Percentiles rank a stretch among this genome's conserved stretches.
These are phyloP conservation scores for Cercopithecus neglectus DNA, from an alignment of 2,797 vertebrate genomes.

Conservation along the genomic window DNA sequence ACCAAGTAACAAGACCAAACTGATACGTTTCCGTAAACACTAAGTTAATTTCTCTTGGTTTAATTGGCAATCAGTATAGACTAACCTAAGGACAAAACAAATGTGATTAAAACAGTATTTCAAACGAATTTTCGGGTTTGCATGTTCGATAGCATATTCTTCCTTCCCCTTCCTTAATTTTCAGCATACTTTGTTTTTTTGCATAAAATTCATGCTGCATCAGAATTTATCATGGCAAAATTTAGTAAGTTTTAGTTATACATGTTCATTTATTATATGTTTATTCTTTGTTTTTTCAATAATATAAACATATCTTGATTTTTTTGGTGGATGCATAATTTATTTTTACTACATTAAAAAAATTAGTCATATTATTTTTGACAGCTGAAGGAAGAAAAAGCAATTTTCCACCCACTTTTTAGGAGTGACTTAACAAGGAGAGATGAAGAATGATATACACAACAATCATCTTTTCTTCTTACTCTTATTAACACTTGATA, in stretches of 20 bases:
- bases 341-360: conserved; percentile 11
- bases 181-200: not conserved
- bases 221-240: conserved; percentile 19
- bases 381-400: not conserved
- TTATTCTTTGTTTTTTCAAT: not conserved
- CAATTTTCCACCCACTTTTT: not conserved
- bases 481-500: not conserved
- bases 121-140: not conserved
- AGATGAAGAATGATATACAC: not conserved
- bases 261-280: not conserved
- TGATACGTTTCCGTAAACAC: not conserved
- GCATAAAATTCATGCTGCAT: not conserved
- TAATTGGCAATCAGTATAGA: not conserved
- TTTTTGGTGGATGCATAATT: conserved; percentile 2
- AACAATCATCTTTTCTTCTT: not conserved
- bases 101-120: conserved; percentile 10
- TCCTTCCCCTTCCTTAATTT: not conserved
- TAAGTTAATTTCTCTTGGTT: conserved; percentile 28
- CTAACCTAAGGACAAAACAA: conserved; percentile 21
- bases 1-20: not conserved
- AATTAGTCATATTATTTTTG: conserved; percentile 38
- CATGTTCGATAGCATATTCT: conserved; percentile 1
- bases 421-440: not conserved
- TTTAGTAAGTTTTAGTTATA: not conserved
- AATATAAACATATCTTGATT: not conserved